Conservation (phyloP, 1,140 invertebrate species). For the Trichonephila clavipes region DNA sequence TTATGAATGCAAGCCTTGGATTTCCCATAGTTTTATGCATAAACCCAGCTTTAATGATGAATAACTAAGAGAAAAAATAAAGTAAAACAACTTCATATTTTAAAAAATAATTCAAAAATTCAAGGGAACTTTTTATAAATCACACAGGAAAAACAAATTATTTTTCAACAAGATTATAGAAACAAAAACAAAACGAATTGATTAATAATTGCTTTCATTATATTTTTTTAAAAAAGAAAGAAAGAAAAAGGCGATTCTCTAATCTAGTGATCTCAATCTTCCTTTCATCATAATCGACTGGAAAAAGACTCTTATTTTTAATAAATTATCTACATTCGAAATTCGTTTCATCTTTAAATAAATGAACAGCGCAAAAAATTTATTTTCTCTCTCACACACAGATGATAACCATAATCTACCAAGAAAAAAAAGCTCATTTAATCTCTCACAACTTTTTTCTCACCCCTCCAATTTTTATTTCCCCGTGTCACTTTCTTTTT, state of each 20-base stretch:
- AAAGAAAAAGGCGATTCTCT: background rate
- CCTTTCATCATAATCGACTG: background rate
- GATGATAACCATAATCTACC: slow-evolving; percentile 31
- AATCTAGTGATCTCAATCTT: background rate
- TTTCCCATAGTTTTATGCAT: no score
- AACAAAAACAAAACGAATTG: no score
- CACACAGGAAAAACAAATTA: no score
- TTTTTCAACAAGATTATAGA: no score
- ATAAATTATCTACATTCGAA: slow-evolving; percentile 28
- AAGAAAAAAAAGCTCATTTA: slow-evolving; percentile 5
- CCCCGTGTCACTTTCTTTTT: background rate
- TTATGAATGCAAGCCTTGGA: no score
- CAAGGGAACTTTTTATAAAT: no score
- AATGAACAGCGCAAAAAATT: slow-evolving; percentile 22
- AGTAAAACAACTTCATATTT: no score
- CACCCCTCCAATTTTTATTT: background rate
- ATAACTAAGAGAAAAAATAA: no score
- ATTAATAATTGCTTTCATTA: background rate
- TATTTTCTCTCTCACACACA: slow-evolving; percentile 3
- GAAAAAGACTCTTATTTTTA: background rate
- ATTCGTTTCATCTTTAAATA: slow-evolving; percentile 17
- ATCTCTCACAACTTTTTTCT: slow-evolving; percentile 7
- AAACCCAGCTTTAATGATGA: no score
- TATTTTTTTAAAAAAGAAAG: background rate
- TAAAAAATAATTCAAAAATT: no score